Evolutionary conservation across 2,888 invertebrate genomes (phyloP), one percentile per base, ranked within the genome.

Genomic region (Orthosia cruda): DNA sequence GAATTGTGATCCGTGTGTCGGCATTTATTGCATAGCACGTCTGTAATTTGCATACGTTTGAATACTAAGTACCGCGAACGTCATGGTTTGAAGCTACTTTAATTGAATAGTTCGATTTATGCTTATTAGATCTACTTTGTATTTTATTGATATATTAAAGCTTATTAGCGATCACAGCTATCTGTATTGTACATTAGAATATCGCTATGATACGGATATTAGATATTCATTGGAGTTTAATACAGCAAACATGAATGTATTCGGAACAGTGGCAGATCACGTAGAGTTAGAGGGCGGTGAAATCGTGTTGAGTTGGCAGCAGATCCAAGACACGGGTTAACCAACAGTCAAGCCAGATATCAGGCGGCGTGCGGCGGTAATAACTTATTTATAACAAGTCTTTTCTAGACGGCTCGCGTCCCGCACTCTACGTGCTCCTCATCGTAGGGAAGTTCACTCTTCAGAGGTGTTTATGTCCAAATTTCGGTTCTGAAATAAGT

Each of bases 11-110:
- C 96, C 93, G 94, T 93, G 93, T 95, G 94, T 95, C 95, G 93
- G 95, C 96, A 96, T 96, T 96, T 96, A 96, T 96, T 96, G 96
- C 96, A 95, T 94, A 94, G 95, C 96, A 95, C 96, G 96, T 94
- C 94, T 94, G 94, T 93, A 95, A 96, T 96, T 96, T 96, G 96
- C 96, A 96, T 96, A 95, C 94, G 96, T 96, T 96, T 96, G 96
- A 96, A 96, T 96, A 96, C 94, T 95, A 96, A 96, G 95, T 95
- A 93, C 92, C 90, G 86, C 83, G 89, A 90, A 92, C 94, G 95
- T 94, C 95, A 96, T 89, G 93, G 95, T 94, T 94, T 94, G 91
- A 92, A 94, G 93, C 93, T 92, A 94, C 93, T 96, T 94, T 96
- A 96, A 96, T 96, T 96, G 95, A 95, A 96, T 95, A 94, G 93